A percentile compares a stretch with the other conserved stretches of the same genome.
Evolutionary conservation across 1,140 invertebrate genomes (phyloP).

Genomic region (Ceratitis capitata): DNA sequence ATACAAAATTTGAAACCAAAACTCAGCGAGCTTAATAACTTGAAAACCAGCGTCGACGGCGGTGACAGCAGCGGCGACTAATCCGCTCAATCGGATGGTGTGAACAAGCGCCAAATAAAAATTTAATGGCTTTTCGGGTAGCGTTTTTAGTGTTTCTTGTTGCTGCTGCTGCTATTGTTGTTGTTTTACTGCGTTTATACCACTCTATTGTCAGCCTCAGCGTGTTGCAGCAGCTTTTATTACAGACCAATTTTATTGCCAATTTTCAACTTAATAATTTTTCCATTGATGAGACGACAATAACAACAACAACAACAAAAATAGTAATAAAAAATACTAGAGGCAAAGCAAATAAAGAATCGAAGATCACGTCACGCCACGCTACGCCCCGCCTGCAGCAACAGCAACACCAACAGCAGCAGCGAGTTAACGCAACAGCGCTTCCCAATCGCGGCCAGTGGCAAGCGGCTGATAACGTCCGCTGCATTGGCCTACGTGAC

Average conservation of each 20-base stretch:
- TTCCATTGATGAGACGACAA: conserved; percentile 14
- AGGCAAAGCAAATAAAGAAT: not conserved
- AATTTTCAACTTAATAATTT: conserved; percentile 18
- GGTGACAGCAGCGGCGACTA: not conserved
- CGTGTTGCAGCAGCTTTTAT: no score
- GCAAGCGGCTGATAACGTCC: not conserved
- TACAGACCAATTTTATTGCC: not conserved
- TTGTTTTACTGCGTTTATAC: not conserved
- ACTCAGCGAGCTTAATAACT: not conserved
- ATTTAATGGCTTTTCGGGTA: conserved; percentile 4
- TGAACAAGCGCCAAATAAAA: conserved; percentile 22
- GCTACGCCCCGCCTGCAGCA: not conserved
- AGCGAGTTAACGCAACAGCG: not conserved
- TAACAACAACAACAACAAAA: not conserved
- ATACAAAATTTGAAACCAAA: not conserved
- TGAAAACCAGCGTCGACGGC: no score
- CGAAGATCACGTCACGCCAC: not conserved
- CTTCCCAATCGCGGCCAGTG: not conserved
- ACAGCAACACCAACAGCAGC: not conserved
- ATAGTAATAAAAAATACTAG: not conserved
- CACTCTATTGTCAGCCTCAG: not conserved
- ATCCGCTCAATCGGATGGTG: not conserved
- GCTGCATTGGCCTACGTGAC: not conserved
- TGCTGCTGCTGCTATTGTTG: not conserved
- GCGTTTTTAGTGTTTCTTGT: no score